Percentiles rank a stretch among this genome's conserved stretches.
Evolutionary conservation across 2,888 invertebrate genomes (phyloP).

Genomic region (Octonoba sinensis): DNA sequence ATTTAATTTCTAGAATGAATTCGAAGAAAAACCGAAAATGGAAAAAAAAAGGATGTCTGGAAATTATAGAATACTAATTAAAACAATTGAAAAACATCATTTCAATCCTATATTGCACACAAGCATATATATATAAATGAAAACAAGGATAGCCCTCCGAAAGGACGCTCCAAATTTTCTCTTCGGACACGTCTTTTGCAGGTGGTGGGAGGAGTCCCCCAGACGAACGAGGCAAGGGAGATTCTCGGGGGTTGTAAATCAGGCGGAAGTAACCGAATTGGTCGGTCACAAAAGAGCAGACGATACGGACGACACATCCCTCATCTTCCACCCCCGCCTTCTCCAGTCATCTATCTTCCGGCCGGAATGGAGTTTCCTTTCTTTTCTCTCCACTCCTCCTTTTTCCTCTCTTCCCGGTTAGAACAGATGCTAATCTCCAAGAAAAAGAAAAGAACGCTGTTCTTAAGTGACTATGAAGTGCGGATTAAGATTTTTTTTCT

Average conservation of each 20-base stretch:
- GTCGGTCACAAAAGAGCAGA: conserved; percentile 64
- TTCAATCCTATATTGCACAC: too few species aligned
- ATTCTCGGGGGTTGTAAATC: conserved; percentile 57
- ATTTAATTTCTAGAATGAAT: too few species aligned
- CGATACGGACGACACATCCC: conserved; percentile 62
- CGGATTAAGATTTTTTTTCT: too few species aligned
- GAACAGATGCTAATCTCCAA: background rate
- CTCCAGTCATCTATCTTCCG: conserved; percentile 40
- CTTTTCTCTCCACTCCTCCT: background rate
- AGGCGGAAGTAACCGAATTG: conserved; percentile 65
- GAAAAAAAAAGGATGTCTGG: too few species aligned
- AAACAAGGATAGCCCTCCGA: too few species aligned
- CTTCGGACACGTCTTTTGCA: conserved; percentile 47
- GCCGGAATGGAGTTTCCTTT: background rate
- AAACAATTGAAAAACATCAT: too few species aligned
- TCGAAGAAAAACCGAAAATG: too few species aligned
- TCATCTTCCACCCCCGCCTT: conserved; percentile 46
- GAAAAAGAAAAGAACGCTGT: too few species aligned
- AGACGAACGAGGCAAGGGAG: conserved; percentile 5
- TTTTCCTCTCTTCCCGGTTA: background rate
- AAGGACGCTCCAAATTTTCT: too few species aligned
- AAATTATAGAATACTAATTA: too few species aligned
- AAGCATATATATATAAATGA: too few species aligned
- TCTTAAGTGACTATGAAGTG: too few species aligned
- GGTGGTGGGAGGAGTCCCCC: conserved; percentile 50